phyloP scores from a whole-genome alignment of 1,140 invertebrate species.

The Rhyzopertha dominica region DNA sequence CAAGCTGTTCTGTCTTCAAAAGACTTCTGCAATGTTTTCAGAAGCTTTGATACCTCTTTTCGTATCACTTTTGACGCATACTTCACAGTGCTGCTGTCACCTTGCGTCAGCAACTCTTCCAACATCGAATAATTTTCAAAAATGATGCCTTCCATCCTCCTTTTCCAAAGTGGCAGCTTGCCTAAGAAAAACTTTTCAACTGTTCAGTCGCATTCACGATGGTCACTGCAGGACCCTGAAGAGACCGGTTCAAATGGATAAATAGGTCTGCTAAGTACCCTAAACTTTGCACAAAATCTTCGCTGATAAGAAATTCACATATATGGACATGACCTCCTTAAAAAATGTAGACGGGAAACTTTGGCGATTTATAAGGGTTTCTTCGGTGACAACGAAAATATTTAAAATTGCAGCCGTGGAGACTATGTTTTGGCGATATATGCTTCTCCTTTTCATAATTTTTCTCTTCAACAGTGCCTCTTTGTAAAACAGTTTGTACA shows the following conservation, averaged over 20 bases:
- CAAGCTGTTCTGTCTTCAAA: too few relatives aligned
- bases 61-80: not conserved
- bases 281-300: constrained; percentile 10
- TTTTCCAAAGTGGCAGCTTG: constrained; percentile 9
- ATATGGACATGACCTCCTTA: too few relatives aligned
- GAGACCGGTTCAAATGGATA: constrained; percentile 9
- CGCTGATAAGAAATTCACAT: constrained; percentile 4
- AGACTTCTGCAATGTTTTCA: constrained; percentile 9
- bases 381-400: too few relatives aligned
- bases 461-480: too few relatives aligned
- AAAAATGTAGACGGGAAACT: too few relatives aligned
- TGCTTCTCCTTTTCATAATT: too few relatives aligned
- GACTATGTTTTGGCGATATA: too few relatives aligned
- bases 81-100: not conserved
- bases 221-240: constrained; percentile 12
- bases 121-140: constrained; percentile 2
- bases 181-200: constrained; percentile 5
- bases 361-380: too few relatives aligned
- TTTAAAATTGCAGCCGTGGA: too few relatives aligned
- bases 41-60: constrained; percentile 7
- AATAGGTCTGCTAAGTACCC: constrained; percentile 13
- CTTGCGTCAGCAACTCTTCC: constrained; percentile 1
- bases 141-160: not conserved
- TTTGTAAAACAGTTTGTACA: too few relatives aligned
- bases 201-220: constrained; percentile 1